Percentiles rank a stretch among this genome's conserved stretches.
phyloP scores from a whole-genome alignment of 1,140 invertebrate genomes.

The Aphelenchoides besseyi region DNA sequence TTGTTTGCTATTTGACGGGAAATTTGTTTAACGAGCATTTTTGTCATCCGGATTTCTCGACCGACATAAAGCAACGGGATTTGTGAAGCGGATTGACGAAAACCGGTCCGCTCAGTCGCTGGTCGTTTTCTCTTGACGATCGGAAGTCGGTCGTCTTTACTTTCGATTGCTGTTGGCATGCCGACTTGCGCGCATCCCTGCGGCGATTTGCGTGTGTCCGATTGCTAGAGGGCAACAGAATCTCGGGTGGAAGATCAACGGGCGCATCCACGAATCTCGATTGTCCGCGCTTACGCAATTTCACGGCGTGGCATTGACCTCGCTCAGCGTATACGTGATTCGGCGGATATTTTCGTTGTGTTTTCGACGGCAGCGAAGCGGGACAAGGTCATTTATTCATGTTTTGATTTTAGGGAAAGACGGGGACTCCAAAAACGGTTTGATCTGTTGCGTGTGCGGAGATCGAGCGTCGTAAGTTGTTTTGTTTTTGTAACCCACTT shows the following conservation, averaged over 20 bases:
- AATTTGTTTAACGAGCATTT: background rate
- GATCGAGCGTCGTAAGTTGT: too few relatives aligned
- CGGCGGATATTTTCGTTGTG: background rate
- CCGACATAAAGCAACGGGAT: too few relatives aligned
- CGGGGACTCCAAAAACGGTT: background rate
- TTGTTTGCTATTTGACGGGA: background rate
- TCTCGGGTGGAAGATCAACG: too few relatives aligned
- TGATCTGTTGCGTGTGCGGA: background rate
- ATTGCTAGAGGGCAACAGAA: too few relatives aligned
- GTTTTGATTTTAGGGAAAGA: background rate
- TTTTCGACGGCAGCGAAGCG: background rate
- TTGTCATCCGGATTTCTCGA: background rate
- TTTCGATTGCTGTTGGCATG: background rate
- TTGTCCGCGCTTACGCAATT: background rate
- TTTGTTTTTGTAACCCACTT: too few relatives aligned
- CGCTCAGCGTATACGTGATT: background rate
- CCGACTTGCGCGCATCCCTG: background rate
- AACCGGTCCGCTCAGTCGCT: background rate
- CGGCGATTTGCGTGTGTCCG: too few relatives aligned
- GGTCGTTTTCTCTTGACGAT: background rate
- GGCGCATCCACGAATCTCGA: too few relatives aligned
- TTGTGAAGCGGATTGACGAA: too few relatives aligned
- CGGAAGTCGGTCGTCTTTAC: background rate
- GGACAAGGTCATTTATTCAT: background rate
- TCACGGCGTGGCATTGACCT: constrained; percentile 1